Evolutionary conservation across 2,888 invertebrate genomes (phyloP).

Genomic region (Trilocha varians): DNA sequence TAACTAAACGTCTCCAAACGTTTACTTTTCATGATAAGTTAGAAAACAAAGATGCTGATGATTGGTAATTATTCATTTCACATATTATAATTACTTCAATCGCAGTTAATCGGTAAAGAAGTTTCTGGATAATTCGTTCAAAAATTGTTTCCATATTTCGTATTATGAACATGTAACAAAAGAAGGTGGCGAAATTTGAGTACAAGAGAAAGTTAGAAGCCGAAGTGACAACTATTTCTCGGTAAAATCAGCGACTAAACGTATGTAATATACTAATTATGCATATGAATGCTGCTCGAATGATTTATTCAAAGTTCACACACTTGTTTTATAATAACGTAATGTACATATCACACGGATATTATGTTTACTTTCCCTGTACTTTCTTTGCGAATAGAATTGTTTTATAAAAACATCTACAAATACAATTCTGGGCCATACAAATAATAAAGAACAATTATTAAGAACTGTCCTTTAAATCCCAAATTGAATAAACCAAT

Average conservation of each 20-base stretch:
- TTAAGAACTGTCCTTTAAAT: no score
- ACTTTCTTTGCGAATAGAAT: not conserved
- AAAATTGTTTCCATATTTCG: no score
- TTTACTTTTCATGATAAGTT: no score
- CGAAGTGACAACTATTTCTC: conserved; percentile 29
- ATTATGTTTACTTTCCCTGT: not conserved
- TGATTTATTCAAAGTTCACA: conserved; percentile 1
- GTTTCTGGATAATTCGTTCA: no score
- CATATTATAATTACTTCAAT: no score
- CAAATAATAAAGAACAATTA: no score
- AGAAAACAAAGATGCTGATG: no score
- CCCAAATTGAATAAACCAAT: no score
- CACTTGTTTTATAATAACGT: conserved; percentile 9
- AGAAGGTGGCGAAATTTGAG: conserved; percentile 30
- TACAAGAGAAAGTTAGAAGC: conserved; percentile 46
- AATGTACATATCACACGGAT: conserved; percentile 4
- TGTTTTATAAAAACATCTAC: not conserved
- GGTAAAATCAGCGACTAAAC: conserved; percentile 21
- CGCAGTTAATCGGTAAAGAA: no score
- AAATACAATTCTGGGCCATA: no score
- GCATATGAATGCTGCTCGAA: conserved; percentile 19
- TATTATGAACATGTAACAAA: conserved; percentile 45
- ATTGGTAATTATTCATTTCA: no score
- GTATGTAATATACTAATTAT: conserved; percentile 25
- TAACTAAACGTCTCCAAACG: no score